Base-by-base conservation (phyloP, 2,113 vertebrate species). In the Poeciliopsis retropinna region DNA sequence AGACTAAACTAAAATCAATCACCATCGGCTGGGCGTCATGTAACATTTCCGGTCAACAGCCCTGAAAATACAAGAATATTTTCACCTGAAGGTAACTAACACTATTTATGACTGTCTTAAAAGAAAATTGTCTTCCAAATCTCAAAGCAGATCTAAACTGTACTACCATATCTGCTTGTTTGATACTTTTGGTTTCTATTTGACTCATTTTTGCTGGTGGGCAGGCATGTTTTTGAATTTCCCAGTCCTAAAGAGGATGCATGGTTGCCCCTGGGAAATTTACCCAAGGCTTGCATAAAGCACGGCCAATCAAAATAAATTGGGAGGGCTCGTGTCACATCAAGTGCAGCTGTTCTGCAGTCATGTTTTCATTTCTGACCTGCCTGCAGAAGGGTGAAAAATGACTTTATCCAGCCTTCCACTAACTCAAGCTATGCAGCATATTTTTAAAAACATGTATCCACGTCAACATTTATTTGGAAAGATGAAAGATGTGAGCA, bases 221-320 rank as follows among this genome's bases (percentile, higher is more conserved):
- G 41, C 51, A 32, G 22, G 41, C 65, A 76, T 76, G 80, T 84
- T 79, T 79, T 76, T 63, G 47, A 85, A 84, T 81, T 87, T 81
- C 60, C 63, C 60, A 73, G 74, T 87, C 72, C 85, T 80, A 79
- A 66, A 5, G 10, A 80, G 82, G 85, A 87, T 73, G 70, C 76
- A 51, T 31, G 65, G 65, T 67, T 61, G 60, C 77, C 78, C 75
- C 64, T 81, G 84, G 90, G 82, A 88, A 89, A 85, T 87, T 80
- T 83, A 66, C 32, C 61, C 68, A 1, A 62, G 73, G 60, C 81
- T 76, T 78, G 85, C 87, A 83, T 91, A 85, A 85, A 87, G 84
- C 75, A 82, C 73, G 72, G 88, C 88, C 87, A 87, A 90, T 92
- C 90, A 88, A 88, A 92, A 86, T 90, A 89, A 92, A 93, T 92